Evolutionary conservation across 2,797 vertebrate genomes (phyloP).

Genomic region (Coracias cyanogaster): DNA sequence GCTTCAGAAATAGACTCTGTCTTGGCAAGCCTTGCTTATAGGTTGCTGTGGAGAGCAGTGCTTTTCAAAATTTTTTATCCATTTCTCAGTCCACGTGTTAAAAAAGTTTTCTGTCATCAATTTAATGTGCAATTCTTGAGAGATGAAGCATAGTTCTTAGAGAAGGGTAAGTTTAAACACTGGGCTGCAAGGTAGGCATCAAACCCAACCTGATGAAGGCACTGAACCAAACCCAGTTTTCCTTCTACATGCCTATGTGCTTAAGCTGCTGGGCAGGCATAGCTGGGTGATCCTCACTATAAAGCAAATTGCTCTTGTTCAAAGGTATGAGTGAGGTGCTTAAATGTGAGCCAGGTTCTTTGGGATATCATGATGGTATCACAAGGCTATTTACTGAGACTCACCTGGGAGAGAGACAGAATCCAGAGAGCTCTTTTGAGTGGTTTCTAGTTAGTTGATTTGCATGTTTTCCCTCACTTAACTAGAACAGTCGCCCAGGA

Average conservation of each 20-base stretch:
- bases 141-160: not conserved
- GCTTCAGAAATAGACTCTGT: not conserved
- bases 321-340: not conserved
- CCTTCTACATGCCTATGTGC: not conserved
- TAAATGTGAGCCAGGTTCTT: not conserved
- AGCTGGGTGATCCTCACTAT: not conserved
- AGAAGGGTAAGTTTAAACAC: not conserved
- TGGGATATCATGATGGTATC: not conserved
- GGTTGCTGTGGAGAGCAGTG: not conserved
- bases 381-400: not conserved
- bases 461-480: not conserved
- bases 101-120: not conserved
- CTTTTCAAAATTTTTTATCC: not conserved
- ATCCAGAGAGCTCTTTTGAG: not conserved
- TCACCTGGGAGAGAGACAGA: not conserved
- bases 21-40: accelerated
- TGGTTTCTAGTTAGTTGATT: not conserved
- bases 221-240: not conserved
- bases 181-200: not conserved
- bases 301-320: not conserved
- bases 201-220: not conserved
- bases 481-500: not conserved
- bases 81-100: not conserved
- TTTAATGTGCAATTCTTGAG: not conserved
- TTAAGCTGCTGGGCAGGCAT: not conserved